Evolutionary conservation across 2,888 invertebrate species (phyloP), one percentile per base, ranked within the genome.

Genomic region (Phaedon cochleariae): DNA sequence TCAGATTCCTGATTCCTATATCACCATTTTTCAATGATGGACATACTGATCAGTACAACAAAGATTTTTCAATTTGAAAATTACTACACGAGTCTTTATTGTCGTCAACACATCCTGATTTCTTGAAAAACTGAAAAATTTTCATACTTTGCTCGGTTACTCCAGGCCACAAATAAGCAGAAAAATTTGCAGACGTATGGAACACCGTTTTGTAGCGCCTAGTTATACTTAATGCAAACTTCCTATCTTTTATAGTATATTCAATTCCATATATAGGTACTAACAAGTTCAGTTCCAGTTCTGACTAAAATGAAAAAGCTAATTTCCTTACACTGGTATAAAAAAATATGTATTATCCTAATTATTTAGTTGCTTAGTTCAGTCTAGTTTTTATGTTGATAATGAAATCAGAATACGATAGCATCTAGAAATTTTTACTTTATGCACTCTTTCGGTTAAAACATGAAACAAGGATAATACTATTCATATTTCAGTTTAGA

Each of bases 261-360:
- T 78, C 78, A 78, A 79, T 79, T 79, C 79, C 79, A 78, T 59
- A 62, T 77, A 77, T 74, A 79, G 70, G 72, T 75, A 73, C 74
- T 74, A 73, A 74, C 68, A 71, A 31, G 58, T 64, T 63, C 59
- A 63, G 68, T 62, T 61, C 69, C 65, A 73, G 69, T 73, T 73
- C 73, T 68, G 71, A 73, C 55, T 62, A 51, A 60, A 58, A 54
- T 54, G 59, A 59, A 22, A 0, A 41, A 20, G 20, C n/a, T 12
- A 5, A 26, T 31, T 17, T 52, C 46, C 46, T 9, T 48, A 22
- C 12, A 48, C 4, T 21, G 22, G 20, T n/a, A 22, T 12, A 48
- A 22, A n/a, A 29, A 51, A 51, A 26, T 22, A 22, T 5, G 10
- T 18, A 1, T n/a, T 17, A 15, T 7, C 7, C 4, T 3, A 1